Percentiles rank a stretch among this genome's conserved stretches.
Conservation (phyloP, 2,113 vertebrate species). For the Hylia prasina region DNA sequence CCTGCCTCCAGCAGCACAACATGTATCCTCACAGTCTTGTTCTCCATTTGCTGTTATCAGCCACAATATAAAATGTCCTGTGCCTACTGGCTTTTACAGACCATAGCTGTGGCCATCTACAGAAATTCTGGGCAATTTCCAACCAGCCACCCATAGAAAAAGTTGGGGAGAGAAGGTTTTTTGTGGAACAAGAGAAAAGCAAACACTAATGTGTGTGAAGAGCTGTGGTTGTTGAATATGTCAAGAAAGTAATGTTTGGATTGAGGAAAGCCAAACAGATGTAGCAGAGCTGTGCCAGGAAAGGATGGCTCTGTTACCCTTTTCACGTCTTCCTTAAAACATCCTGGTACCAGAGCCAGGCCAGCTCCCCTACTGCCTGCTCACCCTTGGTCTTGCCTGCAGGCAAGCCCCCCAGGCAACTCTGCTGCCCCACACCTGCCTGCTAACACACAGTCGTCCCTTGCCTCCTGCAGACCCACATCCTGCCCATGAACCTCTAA, state of each 20-base stretch:
- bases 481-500: neutral
- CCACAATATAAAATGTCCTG: neutral
- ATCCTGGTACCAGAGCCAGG: fast-evolving
- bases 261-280: conserved; percentile 25
- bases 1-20: neutral
- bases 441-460: neutral
- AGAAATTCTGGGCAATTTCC: neutral
- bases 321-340: neutral
- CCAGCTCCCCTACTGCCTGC: neutral
- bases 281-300: neutral
- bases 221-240: neutral
- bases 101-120: neutral
- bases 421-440: fast-evolving
- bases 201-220: neutral
- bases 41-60: neutral
- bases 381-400: neutral
- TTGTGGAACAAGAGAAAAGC: neutral
- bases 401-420: fast-evolving
- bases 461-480: neutral
- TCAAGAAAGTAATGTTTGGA: conserved; percentile 30
- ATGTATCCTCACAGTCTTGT: neutral
- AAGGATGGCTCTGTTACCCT: neutral
- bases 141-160: neutral
- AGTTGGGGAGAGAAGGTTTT: neutral
- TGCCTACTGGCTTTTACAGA: neutral